phyloP scores from a whole-genome alignment of 92 coral and sea anemone genomes.

The Isaurus tuberculatus region DNA sequence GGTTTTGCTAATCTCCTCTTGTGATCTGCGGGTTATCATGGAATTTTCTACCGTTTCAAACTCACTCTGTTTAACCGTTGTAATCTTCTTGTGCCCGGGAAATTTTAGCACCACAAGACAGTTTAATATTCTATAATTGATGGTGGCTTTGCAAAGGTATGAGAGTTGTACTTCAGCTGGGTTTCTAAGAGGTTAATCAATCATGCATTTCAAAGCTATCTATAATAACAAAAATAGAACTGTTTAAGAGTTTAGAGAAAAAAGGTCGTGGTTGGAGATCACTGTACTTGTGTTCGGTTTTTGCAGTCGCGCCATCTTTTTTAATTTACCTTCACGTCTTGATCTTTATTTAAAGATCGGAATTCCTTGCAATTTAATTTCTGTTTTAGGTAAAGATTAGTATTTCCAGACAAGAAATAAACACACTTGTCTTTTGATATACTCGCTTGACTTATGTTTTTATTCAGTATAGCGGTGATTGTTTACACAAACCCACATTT shows the following conservation, averaged over 20 bases:
- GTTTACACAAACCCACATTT: slow-evolving; percentile 75
- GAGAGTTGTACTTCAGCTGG: background rate
- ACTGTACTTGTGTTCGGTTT: slow-evolving; percentile 35
- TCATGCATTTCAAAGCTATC: background rate
- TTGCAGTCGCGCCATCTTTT: background rate
- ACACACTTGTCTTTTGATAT: slow-evolving; percentile 67
- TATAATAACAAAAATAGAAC: slow-evolving; percentile 12
- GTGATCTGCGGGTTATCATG: background rate
- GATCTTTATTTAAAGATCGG: background rate
- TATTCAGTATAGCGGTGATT: slow-evolving; percentile 67
- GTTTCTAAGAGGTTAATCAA: slow-evolving; percentile 2
- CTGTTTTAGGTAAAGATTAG: slow-evolving; percentile 40
- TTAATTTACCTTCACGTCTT: background rate
- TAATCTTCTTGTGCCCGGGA: slow-evolving; percentile 6
- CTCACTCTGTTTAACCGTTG: background rate
- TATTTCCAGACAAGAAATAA: slow-evolving; percentile 68
- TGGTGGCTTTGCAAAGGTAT: background rate
- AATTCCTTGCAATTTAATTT: slow-evolving; percentile 6
- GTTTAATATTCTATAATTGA: background rate
- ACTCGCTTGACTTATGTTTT: slow-evolving; percentile 63
- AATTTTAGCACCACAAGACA: background rate
- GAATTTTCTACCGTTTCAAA: slow-evolving; percentile 7
- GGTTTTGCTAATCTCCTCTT: slow-evolving; percentile 3
- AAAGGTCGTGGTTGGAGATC: slow-evolving; percentile 31
- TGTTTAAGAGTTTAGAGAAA: background rate